These are phyloP conservation scores for Delia radicum DNA, from an alignment of 1,140 invertebrate genomes.

Conservation along the genomic window DNA sequence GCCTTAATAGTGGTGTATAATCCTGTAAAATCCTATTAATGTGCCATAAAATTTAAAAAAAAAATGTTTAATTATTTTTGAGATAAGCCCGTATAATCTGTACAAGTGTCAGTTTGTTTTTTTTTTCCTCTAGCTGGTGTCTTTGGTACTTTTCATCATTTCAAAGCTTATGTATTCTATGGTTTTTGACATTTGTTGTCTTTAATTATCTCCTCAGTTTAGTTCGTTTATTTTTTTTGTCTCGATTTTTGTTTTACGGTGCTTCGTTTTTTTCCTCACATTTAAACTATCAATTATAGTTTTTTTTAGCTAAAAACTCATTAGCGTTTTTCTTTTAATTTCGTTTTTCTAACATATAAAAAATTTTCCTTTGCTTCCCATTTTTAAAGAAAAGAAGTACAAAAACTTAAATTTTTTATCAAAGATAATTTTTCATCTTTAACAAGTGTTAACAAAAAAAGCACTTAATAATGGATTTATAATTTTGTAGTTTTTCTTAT, in stretches of 20 bases:
- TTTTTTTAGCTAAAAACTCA: neutral
- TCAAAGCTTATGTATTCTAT: neutral
- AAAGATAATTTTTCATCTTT: neutral
- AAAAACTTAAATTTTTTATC: neutral
- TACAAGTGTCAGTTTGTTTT: too few species aligned
- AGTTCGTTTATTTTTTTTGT: neutral
- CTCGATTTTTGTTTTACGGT: neutral
- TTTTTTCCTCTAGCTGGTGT: too few species aligned
- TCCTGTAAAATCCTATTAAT: too few species aligned
- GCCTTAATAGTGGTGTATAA: too few species aligned
- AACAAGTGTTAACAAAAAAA: neutral
- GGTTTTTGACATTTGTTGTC: neutral
- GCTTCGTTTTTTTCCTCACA: neutral
- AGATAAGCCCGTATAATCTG: too few species aligned
- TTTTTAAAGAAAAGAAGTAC: neutral
- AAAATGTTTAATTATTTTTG: too few species aligned
- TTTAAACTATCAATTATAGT: constrained; percentile 2
- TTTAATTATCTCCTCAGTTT: neutral
- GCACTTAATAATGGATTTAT: neutral
- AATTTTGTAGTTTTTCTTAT: neutral
- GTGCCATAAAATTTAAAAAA: too few species aligned
- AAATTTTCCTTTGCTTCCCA: neutral
- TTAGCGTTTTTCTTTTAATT: neutral
- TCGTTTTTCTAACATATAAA: too few species aligned
- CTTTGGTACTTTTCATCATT: neutral